Percentiles rank a stretch among this genome's conserved stretches.
Evolutionary conservation across 2,888 invertebrate genomes (phyloP).

Genomic region (Dascillus cervinus): DNA sequence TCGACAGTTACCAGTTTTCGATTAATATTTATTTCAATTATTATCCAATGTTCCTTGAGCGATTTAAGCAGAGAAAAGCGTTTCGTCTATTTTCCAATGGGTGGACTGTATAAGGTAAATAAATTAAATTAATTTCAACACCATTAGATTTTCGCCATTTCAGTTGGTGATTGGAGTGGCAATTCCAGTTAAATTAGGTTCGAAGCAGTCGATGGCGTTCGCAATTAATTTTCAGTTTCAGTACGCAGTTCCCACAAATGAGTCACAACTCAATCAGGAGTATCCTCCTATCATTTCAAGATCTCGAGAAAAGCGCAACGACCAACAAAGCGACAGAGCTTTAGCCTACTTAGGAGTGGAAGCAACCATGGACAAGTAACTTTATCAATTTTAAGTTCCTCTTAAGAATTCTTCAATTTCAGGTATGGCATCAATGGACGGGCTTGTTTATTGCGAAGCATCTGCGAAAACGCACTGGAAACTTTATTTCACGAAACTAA

Average conservation of each 20-base stretch:
- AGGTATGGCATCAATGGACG: slow-evolving; percentile 59
- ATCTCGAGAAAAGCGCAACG: slow-evolving; percentile 21
- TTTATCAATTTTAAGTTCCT: background rate
- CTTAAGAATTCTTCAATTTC: slow-evolving; percentile 26
- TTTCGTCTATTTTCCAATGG: slow-evolving; percentile 24
- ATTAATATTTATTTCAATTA: too few species aligned
- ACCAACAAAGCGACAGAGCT: slow-evolving; percentile 27
- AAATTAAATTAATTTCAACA: slow-evolving; percentile 1
- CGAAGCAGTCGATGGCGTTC: slow-evolving; percentile 49
- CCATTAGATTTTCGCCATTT: too few species aligned
- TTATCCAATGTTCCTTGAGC: too few species aligned
- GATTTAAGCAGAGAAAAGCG: slow-evolving; percentile 9
- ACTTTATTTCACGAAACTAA: slow-evolving; percentile 53
- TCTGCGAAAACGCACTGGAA: slow-evolving; percentile 66
- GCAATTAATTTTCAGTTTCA: slow-evolving; percentile 60
- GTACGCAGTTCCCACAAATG: slow-evolving; percentile 39
- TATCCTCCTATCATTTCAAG: slow-evolving; percentile 32
- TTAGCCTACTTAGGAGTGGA: slow-evolving; percentile 32
- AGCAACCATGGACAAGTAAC: slow-evolving; percentile 30
- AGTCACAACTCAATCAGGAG: slow-evolving; percentile 24
- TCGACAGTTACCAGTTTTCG: too few species aligned
- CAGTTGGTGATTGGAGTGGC: slow-evolving; percentile 55
- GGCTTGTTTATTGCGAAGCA: slow-evolving; percentile 62
- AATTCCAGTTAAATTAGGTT: slow-evolving; percentile 48
- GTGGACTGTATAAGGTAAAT: slow-evolving; percentile 31